phyloP scores from a whole-genome alignment of 1,140 invertebrate species.

The Lasioglossum albipes region DNA sequence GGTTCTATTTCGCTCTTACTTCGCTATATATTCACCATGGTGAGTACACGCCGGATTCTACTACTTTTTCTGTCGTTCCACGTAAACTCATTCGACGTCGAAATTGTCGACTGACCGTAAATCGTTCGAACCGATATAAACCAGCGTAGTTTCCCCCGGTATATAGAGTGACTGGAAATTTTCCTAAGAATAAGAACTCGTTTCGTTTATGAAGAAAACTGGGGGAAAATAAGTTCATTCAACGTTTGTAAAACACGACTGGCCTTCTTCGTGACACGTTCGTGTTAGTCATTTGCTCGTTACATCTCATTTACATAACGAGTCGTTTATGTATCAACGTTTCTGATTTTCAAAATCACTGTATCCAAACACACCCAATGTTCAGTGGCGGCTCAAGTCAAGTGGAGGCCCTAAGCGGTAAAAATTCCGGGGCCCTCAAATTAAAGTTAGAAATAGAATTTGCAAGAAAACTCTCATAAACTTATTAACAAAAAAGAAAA shows the following conservation, averaged over 20 bases:
- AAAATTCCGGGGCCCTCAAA: too few species aligned
- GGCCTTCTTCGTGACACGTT: neutral
- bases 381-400: too few species aligned
- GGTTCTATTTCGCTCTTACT: constrained; percentile 4
- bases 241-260: neutral
- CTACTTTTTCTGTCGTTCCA: neutral
- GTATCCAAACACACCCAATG: too few species aligned
- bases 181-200: neutral
- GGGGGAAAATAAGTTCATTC: neutral
- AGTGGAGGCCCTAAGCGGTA: too few species aligned
- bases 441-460: too few species aligned
- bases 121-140: constrained; percentile 10
- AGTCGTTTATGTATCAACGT: neutral
- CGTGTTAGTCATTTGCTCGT: neutral
- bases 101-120: constrained; percentile 21
- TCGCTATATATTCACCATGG: constrained; percentile 45
- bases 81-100: constrained; percentile 8
- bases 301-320: neutral
- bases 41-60: constrained; percentile 41
- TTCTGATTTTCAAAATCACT: neutral
- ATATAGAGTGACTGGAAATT: too few species aligned
- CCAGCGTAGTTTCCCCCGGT: constrained; percentile 8
- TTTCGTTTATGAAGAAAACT: neutral
- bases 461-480: too few species aligned
- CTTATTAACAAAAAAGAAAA: too few species aligned